Percentiles rank a stretch among this genome's conserved stretches.
phyloP scores from a whole-genome alignment of 37 sponge, comb jelly and placozoan species.

The Ephydatia muelleri region DNA sequence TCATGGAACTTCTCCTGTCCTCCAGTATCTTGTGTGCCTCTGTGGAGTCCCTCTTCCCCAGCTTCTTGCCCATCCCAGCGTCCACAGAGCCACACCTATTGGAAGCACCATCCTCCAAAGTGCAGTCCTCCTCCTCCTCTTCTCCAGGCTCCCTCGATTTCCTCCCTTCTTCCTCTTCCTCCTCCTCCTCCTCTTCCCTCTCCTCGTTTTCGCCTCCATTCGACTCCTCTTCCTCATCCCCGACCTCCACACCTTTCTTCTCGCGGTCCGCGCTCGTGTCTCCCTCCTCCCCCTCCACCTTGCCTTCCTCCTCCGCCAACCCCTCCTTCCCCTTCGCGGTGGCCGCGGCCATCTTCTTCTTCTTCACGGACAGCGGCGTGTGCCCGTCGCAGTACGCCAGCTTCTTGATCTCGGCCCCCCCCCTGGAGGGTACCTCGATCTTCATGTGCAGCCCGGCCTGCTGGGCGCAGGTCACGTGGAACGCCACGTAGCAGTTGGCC shows the following conservation, averaged over 20 bases:
- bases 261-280: not conserved
- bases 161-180: not conserved
- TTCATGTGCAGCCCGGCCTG: constrained; percentile 95
- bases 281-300: constrained; percentile 13
- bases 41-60: not conserved
- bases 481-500: constrained; percentile 95
- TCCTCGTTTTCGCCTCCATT: not conserved
- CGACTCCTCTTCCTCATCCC: constrained; percentile 12
- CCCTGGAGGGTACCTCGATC: constrained; percentile 60
- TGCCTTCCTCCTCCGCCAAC: constrained; percentile 6
- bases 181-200: not conserved
- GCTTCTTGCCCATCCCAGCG: constrained; percentile 9
- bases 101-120: not conserved
- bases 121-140: not conserved
- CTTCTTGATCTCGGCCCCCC: constrained; percentile 75
- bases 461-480: constrained; percentile 99
- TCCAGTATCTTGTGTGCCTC: constrained; percentile 18
- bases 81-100: not conserved
- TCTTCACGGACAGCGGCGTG: constrained; percentile 69
- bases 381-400: constrained; percentile 91
- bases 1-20: constrained; percentile 32
- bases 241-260: not conserved
- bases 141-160: not conserved
- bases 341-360: constrained; percentile 29
- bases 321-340: not conserved